Conservation (phyloP, 2,113 vertebrate species). For the Pollimyrus isidori region DNA sequence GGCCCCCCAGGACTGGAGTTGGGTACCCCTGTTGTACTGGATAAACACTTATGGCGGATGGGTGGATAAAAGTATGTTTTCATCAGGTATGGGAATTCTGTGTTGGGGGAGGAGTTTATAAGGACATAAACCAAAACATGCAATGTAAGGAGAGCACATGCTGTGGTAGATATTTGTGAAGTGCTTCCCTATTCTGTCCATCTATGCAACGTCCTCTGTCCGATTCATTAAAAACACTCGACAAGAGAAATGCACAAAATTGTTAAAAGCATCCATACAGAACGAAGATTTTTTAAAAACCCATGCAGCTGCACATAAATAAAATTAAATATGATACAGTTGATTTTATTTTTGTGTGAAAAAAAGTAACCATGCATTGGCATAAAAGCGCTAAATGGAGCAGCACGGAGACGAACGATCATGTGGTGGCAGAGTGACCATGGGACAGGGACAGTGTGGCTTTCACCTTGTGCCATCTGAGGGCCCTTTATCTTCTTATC, state of each 20-base stretch:
- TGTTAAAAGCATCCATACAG: background rate
- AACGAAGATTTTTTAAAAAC: background rate
- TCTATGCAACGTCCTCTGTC: background rate
- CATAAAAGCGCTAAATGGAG: background rate
- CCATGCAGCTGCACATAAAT: background rate
- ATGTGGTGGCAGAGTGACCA: background rate
- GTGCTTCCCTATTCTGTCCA: background rate
- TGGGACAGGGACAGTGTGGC: background rate
- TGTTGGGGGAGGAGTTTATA: background rate
- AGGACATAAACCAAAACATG: background rate
- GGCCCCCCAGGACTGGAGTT: no score
- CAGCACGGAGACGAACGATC: background rate
- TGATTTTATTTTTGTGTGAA: background rate
- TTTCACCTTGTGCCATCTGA: constrained; percentile 21
- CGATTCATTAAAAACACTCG: background rate
- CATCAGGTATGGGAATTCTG: background rate
- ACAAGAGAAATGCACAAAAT: background rate
- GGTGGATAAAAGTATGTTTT: background rate
- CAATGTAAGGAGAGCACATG: background rate
- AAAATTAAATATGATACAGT: background rate
- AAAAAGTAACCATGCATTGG: background rate
- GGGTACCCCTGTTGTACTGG: background rate
- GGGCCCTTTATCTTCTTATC: constrained; percentile 49
- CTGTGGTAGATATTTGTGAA: background rate
- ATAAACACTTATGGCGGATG: background rate